Evolutionary conservation across 2,113 vertebrate genomes (phyloP), one percentile per base, ranked within the genome.

Genomic region (Ophthalmolycus amberensis): DNA sequence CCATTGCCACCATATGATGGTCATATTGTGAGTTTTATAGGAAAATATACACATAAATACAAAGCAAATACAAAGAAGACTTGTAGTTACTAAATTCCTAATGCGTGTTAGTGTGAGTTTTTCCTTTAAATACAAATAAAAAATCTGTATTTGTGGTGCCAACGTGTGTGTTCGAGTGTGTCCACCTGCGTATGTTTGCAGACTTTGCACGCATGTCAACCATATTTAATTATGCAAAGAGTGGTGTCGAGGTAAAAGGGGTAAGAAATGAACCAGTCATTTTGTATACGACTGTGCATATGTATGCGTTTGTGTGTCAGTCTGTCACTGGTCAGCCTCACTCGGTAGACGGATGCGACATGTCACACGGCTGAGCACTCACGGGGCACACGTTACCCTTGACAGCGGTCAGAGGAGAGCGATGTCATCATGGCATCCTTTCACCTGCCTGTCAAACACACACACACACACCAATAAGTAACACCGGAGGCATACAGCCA

Each of bases 381-480:
- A 9, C 58, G 73, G 88, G 79, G 88, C 82, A 25, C 87, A 52
- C 78, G 59, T 83, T 82, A 79, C 85, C 85, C 88, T 73, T 90
- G 90, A 91, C 90, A 90, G 87, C 85, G 86, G 91, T 88, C 89
- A 82, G 87, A 82, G 85, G 77, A 87, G 88, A 93, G 88, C 86
- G 84, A 84, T 93, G 93, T 89, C 88, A 90, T 91, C 75, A 90
- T 92, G 92, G 89, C 89, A 89, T 87, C 80, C 86, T 88, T 85
- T 90, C 88, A 92, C 90, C 93, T 85, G 81, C 79, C 88, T 89
- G 87, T 90, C 89, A 88, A 34, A 58, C 50, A 77, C 83, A 71
- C 34, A 58, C 50, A 77, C 83, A 71, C 37, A 71, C 44, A 73
- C 77, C 54, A 58, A 14, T 27, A 14, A 27, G 54, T 27, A 50